These are phyloP conservation scores for Nymphalis io DNA, from an alignment of 1,140 invertebrate genomes.

Conservation along the genomic window DNA sequence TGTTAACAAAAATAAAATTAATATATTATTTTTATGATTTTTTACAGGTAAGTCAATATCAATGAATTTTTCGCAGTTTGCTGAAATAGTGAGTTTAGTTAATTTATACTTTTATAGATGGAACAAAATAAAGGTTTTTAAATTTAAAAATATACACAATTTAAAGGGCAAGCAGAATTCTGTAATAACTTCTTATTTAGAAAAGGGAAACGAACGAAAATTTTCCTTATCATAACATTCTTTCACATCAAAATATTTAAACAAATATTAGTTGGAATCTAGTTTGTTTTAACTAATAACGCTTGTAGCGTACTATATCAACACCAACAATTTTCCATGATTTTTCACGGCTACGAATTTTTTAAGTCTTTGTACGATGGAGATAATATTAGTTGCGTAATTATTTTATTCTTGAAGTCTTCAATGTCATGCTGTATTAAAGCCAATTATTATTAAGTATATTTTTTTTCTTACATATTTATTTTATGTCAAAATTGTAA, in stretches of 20 bases:
- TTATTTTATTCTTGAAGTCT: background rate
- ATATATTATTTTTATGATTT: background rate
- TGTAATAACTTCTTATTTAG: too few relatives aligned
- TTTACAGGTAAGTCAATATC: conserved; percentile 8
- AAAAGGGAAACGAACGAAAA: background rate
- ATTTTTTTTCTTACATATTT: too few relatives aligned
- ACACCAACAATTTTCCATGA: background rate
- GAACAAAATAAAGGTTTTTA: too few relatives aligned
- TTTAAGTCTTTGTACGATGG: background rate
- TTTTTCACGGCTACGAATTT: conserved; percentile 1
- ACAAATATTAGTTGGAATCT: background rate
- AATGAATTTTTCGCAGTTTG: background rate
- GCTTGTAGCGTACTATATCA: background rate
- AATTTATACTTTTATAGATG: background rate
- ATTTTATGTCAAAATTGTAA: too few relatives aligned
- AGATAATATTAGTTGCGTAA: background rate
- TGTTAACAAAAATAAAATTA: background rate
- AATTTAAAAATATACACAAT: too few relatives aligned
- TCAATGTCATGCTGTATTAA: too few relatives aligned
- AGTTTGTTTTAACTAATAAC: background rate
- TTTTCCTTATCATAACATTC: background rate
- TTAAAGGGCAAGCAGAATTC: too few relatives aligned
- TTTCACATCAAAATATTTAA: background rate
- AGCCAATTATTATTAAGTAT: too few relatives aligned
- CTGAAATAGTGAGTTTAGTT: background rate